A percentile compares a stretch with the other conserved stretches of the same genome.
Evolutionary conservation across 2,797 vertebrate species (phyloP).

Genomic region (Rhodeus uyekii): DNA sequence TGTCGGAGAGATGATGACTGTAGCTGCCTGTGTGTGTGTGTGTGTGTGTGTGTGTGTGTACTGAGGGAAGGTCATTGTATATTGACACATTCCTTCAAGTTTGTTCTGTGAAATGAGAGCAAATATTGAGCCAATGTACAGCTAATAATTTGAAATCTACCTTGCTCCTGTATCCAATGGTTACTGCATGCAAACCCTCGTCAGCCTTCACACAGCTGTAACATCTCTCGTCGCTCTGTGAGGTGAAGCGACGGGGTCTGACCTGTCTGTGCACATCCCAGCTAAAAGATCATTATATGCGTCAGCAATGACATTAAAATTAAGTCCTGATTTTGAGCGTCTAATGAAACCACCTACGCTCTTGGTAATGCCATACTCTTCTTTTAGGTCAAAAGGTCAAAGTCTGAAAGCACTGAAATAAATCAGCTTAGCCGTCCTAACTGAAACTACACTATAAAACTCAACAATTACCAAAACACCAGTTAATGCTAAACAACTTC

Average conservation of each 20-base stretch:
- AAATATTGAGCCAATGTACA: constrained; percentile 17
- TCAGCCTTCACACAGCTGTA: not conserved
- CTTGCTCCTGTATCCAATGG: constrained; percentile 21
- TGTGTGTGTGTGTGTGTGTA: not conserved
- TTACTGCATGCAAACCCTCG: not conserved
- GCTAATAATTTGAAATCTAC: not conserved
- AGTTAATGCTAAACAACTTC: not conserved
- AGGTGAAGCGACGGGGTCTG: not conserved
- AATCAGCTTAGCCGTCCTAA: not conserved
- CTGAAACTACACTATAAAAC: not conserved
- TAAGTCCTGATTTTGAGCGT: not conserved
- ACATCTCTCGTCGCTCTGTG: not conserved
- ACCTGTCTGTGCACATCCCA: not conserved
- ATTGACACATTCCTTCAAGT: constrained; percentile 6
- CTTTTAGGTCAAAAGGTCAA: not conserved
- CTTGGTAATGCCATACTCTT: not conserved
- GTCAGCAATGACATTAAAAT: not conserved
- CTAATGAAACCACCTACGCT: not conserved
- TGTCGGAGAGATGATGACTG: constrained; percentile 5
- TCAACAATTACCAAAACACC: not conserved
- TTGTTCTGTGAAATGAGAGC: constrained; percentile 11
- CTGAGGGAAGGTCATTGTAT: not conserved
- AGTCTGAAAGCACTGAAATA: not conserved
- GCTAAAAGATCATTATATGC: not conserved
- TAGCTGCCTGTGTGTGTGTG: not conserved